Evolutionary conservation across 2,797 vertebrate genomes (phyloP).

Genomic region (Euphonia xanthogaster): DNA sequence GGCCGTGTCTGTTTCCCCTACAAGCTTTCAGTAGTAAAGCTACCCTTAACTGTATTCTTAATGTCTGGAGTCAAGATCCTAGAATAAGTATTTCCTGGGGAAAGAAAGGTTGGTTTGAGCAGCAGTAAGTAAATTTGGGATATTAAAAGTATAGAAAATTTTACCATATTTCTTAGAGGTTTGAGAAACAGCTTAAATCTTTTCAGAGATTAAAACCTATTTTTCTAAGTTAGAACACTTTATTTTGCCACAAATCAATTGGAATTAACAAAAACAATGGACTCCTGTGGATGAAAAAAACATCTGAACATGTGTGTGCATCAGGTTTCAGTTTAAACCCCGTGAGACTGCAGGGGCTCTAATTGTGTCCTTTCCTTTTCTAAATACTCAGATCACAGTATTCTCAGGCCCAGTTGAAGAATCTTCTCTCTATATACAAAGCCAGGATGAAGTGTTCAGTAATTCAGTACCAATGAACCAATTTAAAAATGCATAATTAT

Average conservation of each 20-base stretch:
- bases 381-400: not conserved
- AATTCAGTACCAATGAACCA: not conserved
- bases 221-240: not conserved
- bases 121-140: not conserved
- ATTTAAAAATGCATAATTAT: not conserved
- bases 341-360: not conserved
- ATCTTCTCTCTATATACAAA: not conserved
- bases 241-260: not conserved
- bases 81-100: not conserved
- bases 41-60: not conserved
- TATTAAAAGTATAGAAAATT: not conserved
- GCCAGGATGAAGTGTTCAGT: not conserved
- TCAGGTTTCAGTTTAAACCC: not conserved
- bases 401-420: not conserved
- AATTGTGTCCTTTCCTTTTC: not conserved
- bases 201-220: not conserved
- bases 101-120: not conserved
- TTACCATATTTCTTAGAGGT: not conserved
- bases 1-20: fast-evolving
- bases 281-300: not conserved
- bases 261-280: not conserved
- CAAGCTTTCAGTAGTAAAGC: not conserved
- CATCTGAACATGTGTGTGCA: not conserved
- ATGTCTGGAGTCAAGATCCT: not conserved
- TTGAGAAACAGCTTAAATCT: not conserved